Evolutionary conservation across 2,888 invertebrate genomes (phyloP).

Genomic region (Scaptodrosophila latifasciaeformis): DNA sequence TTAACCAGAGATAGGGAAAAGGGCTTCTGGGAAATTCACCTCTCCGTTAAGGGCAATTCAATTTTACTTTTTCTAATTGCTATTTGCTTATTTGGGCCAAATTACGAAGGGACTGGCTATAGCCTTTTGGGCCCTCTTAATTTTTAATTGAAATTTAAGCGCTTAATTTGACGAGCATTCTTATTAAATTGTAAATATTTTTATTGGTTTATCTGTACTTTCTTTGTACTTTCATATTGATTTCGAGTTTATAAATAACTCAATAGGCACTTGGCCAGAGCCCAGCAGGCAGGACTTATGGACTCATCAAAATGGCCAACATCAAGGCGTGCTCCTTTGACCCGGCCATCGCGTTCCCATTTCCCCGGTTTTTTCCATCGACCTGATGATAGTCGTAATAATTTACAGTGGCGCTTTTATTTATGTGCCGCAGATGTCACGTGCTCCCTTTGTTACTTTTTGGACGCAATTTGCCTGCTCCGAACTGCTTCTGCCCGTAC

Average conservation of each 20-base stretch:
- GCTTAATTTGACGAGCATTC: constrained; percentile 60
- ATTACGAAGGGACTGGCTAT: constrained; percentile 29
- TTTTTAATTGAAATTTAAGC: constrained; percentile 68
- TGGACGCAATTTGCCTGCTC: constrained; percentile 51
- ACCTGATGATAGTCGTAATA: constrained; percentile 48
- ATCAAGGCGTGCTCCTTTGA: background rate
- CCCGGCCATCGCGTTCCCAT: background rate
- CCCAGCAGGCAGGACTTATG: background rate
- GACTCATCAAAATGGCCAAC: background rate
- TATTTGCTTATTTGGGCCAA: constrained; percentile 46
- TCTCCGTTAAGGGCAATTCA: constrained; percentile 31
- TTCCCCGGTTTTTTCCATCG: constrained; percentile 8
- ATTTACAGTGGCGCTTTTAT: constrained; percentile 55
- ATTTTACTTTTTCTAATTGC: constrained; percentile 49
- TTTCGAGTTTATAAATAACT: constrained; percentile 36
- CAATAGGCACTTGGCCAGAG: constrained; percentile 13
- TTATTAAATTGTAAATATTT: no score
- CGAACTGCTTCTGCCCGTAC: no score
- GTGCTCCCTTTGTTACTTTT: constrained; percentile 56
- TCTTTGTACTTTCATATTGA: constrained; percentile 26
- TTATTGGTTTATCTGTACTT: no score
- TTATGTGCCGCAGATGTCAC: constrained; percentile 64
- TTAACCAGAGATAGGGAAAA: no score
- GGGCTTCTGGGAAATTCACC: background rate
- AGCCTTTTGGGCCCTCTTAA: no score